Evolutionary conservation across 2,113 vertebrate genomes (phyloP).

Genomic region (Gasterosteus nipponicus): DNA sequence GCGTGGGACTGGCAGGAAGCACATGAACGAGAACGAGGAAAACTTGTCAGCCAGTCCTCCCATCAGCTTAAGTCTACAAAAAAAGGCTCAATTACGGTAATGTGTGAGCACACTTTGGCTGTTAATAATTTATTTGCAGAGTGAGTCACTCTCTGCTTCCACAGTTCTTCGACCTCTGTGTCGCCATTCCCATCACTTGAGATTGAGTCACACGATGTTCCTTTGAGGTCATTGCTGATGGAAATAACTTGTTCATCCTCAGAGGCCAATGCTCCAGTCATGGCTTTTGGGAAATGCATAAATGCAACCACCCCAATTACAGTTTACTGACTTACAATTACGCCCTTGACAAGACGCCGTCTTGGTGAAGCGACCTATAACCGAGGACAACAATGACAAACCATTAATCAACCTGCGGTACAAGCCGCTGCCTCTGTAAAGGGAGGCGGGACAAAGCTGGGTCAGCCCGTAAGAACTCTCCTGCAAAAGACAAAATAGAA

Average conservation of each 20-base stretch:
- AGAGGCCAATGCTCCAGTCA: conserved; percentile 8
- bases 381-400: conserved; percentile 15
- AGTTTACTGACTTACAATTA: conserved; percentile 32
- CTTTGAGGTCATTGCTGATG: conserved; percentile 36
- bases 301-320: conserved; percentile 24
- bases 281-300: conserved; percentile 47
- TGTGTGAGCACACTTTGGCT: not conserved
- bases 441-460: not conserved
- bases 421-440: conserved; percentile 1
- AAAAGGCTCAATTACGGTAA: conserved; percentile 7
- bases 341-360: conserved; percentile 18
- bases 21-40: conserved; percentile 33
- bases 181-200: conserved; percentile 43
- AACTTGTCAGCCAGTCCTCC: conserved; percentile 32
- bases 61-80: conserved; percentile 20
- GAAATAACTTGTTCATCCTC: conserved; percentile 31
- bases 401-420: conserved; percentile 30
- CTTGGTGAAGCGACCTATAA: conserved; percentile 20
- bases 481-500: not conserved
- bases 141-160: conserved; percentile 25
- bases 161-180: conserved; percentile 4
- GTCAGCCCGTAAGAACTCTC: not conserved
- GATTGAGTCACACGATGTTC: conserved; percentile 58
- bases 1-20: not conserved
- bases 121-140: conserved; percentile 14